phyloP scores from a whole-genome alignment of 2,888 invertebrate genomes.

The Panzeria rudis region DNA sequence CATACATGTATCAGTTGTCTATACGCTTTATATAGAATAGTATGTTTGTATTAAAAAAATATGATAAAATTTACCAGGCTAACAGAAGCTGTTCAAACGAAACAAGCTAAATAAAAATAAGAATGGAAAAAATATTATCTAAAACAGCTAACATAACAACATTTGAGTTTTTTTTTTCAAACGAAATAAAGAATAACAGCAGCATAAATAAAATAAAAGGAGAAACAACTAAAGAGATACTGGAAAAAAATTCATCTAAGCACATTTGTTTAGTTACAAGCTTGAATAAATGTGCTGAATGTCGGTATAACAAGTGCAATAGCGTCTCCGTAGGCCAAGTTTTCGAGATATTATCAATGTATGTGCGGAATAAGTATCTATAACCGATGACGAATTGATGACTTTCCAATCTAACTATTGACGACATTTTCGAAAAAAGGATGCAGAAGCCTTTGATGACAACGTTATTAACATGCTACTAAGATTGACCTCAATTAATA shows the following conservation, averaged over 20 bases:
- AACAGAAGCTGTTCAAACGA: slow-evolving; percentile 60
- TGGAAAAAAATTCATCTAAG: slow-evolving; percentile 77
- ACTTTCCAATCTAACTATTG: no score
- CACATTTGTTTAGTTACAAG: slow-evolving; percentile 81
- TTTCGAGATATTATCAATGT: no score
- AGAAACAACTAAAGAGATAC: slow-evolving; percentile 21
- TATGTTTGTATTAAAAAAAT: slow-evolving; percentile 56
- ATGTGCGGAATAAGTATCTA: no score
- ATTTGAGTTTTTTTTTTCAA: slow-evolving; percentile 29
- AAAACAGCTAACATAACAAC: slow-evolving; percentile 29
- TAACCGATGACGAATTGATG: no score
- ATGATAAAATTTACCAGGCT: slow-evolving; percentile 49
- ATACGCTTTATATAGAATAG: neutral
- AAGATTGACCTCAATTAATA: no score
- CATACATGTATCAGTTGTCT: no score
- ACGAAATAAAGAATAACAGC: slow-evolving; percentile 17
- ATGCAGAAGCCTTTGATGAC: no score
- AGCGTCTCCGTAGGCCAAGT: no score
- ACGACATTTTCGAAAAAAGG: no score
- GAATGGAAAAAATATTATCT: slow-evolving; percentile 14
- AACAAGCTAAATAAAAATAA: neutral
- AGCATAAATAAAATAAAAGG: slow-evolving; percentile 29
- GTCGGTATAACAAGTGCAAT: slow-evolving; percentile 34
- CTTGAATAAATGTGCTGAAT: slow-evolving; percentile 60
- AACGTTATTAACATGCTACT: no score